These are phyloP conservation scores for Drosophila kurseongensis DNA, from an alignment of 1,140 invertebrate species.

Conservation along the genomic window DNA sequence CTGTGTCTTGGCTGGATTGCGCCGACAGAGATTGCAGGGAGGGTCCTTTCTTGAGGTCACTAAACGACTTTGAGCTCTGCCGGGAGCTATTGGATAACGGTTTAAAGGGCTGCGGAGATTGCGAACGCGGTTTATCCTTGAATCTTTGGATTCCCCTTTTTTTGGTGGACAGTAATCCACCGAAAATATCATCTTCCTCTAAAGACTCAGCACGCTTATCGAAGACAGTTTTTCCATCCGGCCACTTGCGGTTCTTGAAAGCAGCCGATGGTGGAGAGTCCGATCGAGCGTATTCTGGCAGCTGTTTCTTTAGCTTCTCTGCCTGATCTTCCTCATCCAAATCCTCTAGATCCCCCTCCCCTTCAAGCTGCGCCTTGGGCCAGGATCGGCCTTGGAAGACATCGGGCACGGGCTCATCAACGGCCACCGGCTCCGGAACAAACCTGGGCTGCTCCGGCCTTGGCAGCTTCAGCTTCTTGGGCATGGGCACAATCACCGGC, in stretches of 20 bases:
- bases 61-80: constrained; percentile 61
- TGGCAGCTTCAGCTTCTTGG: constrained; percentile 69
- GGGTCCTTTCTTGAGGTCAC: constrained; percentile 60
- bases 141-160: constrained; percentile 23
- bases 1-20: constrained; percentile 67
- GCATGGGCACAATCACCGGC: constrained; percentile 79
- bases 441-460: constrained; percentile 55
- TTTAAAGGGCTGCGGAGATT: constrained; percentile 64
- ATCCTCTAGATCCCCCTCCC: constrained; percentile 26
- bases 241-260: constrained; percentile 75
- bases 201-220: constrained; percentile 28
- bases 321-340: constrained; percentile 36
- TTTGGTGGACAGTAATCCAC: constrained; percentile 18
- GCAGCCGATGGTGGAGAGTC: constrained; percentile 61
- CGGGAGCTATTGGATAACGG: constrained; percentile 49
- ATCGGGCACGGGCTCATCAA: constrained; percentile 64
- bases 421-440: constrained; percentile 45
- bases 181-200: constrained; percentile 51
- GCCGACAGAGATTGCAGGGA: constrained; percentile 63
- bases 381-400: constrained; percentile 74
- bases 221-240: constrained; percentile 73
- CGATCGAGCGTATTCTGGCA: constrained; percentile 69
- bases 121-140: constrained; percentile 62
- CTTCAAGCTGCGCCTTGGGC: constrained; percentile 65
- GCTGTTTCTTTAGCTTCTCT: constrained; percentile 26